Base-by-base conservation (phyloP, 2,113 vertebrate species). In the Anseranas semipalmata region DNA sequence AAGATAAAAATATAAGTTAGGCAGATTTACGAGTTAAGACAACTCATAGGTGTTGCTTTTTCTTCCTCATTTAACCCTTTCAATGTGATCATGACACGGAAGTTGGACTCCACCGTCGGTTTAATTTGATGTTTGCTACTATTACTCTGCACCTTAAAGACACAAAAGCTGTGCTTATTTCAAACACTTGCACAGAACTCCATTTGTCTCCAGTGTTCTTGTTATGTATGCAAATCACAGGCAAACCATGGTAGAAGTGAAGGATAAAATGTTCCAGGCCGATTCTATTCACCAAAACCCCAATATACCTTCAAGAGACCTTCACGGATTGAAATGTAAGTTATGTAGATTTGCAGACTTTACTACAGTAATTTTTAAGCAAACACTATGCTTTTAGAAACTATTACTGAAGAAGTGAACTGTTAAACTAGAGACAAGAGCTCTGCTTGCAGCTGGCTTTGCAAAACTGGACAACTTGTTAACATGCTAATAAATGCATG, bases 401-500 rank as follows among this genome's bases (percentile, higher is more conserved):
- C 59, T 45, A 53, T 91, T 90, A 80, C 43, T 53, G 46, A 86
- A 86, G 59, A 91, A 85, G 55, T 39, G 22, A 92, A 85, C 62
- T 67, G 73, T 80, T 85, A 46, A 94, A 76, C 16, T 77, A 39
- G 68, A 88, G 89, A 43, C 30, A 24, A 33, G 56, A 84, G 62
- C 70, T 87, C 35, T 72, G 39, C 91, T 58, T 70, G 65, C 76
- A 97, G 45, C 50, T 85, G 43, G 30, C 32, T 88, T 75, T 53
- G 24, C 59, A 63, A 15, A 94, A 35, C 89, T 4, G 45, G 85
- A 81, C 81, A 65, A 63, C 80, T 94, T 24, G 5, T 96, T 96
- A 96, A 77, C 63, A 91, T 86, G 95, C 41, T 87, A 95, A 95
- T 93, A 91, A 72, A 91, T 84, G 80, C 41, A 45, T 6, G n/a